Percentiles rank a stretch among this genome's conserved stretches.
Evolutionary conservation across 2,888 invertebrate species (phyloP).

Genomic region (Cantharis rustica): DNA sequence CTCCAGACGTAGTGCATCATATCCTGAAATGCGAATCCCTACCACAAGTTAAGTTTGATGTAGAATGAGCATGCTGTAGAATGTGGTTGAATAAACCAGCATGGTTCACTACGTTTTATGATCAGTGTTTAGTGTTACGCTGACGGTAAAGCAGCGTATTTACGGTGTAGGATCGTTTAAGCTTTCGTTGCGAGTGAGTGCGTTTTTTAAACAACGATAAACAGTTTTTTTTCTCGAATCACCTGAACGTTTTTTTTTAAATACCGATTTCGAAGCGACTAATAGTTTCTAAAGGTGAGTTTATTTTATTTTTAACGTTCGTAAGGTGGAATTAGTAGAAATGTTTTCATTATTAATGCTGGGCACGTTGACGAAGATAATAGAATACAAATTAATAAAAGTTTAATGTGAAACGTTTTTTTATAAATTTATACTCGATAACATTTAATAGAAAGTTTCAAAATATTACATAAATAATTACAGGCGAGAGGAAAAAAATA

Average conservation of each 20-base stretch:
- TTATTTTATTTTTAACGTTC: not conserved
- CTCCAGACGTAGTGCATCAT: conserved; percentile 6
- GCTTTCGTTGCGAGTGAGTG: conserved; percentile 13
- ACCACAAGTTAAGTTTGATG: conserved; percentile 20
- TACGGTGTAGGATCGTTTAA: conserved; percentile 10
- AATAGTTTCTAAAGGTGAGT: not conserved
- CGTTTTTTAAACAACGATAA: not conserved
- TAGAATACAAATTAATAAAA: not conserved
- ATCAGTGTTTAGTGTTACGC: conserved; percentile 28
- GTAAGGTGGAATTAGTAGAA: not conserved
- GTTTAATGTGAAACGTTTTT: not conserved
- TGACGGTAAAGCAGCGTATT: conserved; percentile 9
- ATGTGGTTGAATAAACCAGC: conserved; percentile 28
- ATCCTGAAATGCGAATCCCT: conserved; percentile 28
- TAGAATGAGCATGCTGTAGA: conserved; percentile 13
- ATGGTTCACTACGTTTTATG: conserved; percentile 24
- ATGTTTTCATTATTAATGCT: not conserved
- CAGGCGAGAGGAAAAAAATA: not conserved
- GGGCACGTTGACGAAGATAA: not conserved
- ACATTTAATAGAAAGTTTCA: not conserved
- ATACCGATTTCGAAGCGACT: not conserved
- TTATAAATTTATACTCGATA: not conserved
- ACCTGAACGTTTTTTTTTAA: not conserved
- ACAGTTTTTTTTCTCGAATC: not conserved
- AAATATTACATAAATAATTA: not conserved